Base-by-base conservation (phyloP, 2,113 vertebrate genomes). In the Cinclus cinclus region DNA sequence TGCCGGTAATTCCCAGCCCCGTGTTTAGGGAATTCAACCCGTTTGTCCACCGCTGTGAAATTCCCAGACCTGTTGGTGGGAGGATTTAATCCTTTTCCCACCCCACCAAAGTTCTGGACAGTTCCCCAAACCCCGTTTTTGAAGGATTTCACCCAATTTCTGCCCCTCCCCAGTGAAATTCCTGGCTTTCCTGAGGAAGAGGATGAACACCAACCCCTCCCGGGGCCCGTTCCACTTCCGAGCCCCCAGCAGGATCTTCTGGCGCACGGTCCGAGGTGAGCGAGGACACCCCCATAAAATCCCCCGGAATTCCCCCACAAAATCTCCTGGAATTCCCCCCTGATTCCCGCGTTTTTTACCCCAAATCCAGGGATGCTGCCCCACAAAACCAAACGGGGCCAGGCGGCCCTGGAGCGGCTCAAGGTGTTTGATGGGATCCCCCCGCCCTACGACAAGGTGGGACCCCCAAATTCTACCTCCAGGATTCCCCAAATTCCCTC, bases 171-270 rank as follows among this genome's bases (percentile, higher is more conserved):
- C 44, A 75, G 82, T 85, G 70, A 85, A 85, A 5, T 85, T 85
- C 24, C 7, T 85, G 70, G 83, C 83, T 0, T 85, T 85, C 60
- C 60, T 85, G 24, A 22, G 83, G 49, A 85, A 85, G 60, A 47
- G 83, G 50, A 85, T 85, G 83, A 85, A 85, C 70, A 85, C 83
- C 50, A 85, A 85, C 35, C 83, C 83, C 31, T 85, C 83, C 5
- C 42, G 83, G 42, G 83, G 83, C 2, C 83, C 83, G 1, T 85
- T 75, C 42, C 83, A 85, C n/a, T 85, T 85, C 60, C 70, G 83
- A 6, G 83, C 83, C 24, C 83, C 83, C 17, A 85, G 83, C 42
- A 6, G 83, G 8, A 85, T 85, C 15, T 85, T 85, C 70, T 85
- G 83, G 83, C 83, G 83, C 52, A 85, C 83, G 3, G 83, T 85